These are phyloP conservation scores for Ciconia maguari DNA, from an alignment of 2,113 vertebrate species.

Conservation along the genomic window DNA sequence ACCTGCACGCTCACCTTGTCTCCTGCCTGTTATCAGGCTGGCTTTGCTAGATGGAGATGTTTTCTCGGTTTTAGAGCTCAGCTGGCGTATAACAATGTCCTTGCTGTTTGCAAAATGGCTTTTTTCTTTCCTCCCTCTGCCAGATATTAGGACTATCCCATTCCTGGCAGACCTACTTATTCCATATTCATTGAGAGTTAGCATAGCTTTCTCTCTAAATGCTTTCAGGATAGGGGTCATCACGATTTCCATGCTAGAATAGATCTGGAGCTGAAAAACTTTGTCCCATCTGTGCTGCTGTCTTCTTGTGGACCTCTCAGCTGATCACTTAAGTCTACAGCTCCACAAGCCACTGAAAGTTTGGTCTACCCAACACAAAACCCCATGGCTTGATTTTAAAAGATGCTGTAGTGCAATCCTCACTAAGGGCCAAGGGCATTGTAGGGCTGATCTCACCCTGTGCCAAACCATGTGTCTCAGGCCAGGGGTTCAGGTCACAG, in stretches of 20 bases:
- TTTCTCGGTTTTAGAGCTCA: slow-evolving; percentile 8
- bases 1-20: slow-evolving; percentile 10
- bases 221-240: background rate
- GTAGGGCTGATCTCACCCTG: background rate
- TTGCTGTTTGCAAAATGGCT: background rate
- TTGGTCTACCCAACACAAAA: background rate
- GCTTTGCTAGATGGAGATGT: background rate
- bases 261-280: background rate
- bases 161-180: background rate
- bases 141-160: background rate
- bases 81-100: background rate
- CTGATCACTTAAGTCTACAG: background rate
- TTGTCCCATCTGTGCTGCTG: background rate
- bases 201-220: background rate
- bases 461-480: background rate
- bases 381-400: background rate
- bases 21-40: background rate
- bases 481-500: background rate
- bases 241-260: background rate
- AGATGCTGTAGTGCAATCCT: background rate
- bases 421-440: background rate
- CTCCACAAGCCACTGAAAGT: background rate
- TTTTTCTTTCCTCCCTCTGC: background rate
- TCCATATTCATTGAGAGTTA: slow-evolving; percentile 2
- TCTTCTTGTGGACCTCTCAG: background rate